A percentile compares a stretch with the other conserved stretches of the same genome.
These are phyloP conservation scores for Mechanitis mazaeus DNA, from an alignment of 2,888 invertebrate species.

Conservation along the genomic window DNA sequence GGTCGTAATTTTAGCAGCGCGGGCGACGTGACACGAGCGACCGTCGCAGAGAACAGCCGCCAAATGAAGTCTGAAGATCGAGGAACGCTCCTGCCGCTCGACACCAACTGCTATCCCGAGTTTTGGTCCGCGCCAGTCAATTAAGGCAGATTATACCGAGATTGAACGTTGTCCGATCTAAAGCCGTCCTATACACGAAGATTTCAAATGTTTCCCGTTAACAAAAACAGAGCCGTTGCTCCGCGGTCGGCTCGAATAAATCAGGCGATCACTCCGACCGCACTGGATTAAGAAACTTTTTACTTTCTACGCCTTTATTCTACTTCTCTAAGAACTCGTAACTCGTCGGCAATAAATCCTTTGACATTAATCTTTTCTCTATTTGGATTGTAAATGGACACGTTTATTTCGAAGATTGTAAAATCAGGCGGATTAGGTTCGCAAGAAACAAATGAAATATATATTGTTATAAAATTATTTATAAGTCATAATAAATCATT, in stretches of 20 bases:
- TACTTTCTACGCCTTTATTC: conserved; percentile 12
- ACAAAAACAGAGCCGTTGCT: background rate
- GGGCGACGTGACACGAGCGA: conserved; percentile 30
- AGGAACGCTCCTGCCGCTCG: conserved; percentile 44
- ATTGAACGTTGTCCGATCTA: conserved; percentile 33
- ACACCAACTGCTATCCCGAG: conserved; percentile 42
- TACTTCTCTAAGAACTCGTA: background rate
- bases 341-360: background rate
- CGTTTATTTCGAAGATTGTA: too few relatives aligned
- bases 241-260: conserved; percentile 14
- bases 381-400: background rate
- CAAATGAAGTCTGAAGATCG: conserved; percentile 49
- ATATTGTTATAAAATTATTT: too few relatives aligned
- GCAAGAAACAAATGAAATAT: too few relatives aligned
- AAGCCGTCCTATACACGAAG: conserved; percentile 6
- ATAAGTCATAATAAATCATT: too few relatives aligned
- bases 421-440: too few relatives aligned
- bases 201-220: background rate
- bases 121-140: conserved; percentile 45
- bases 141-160: conserved; percentile 46
- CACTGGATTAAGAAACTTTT: conserved; percentile 18
- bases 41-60: conserved; percentile 45
- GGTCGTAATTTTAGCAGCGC: conserved; percentile 32
- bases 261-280: conserved; percentile 14
- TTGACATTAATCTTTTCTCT: conserved; percentile 1